These are phyloP conservation scores for Eulithis prunata DNA, from an alignment of 2,888 invertebrate species.

Conservation along the genomic window DNA sequence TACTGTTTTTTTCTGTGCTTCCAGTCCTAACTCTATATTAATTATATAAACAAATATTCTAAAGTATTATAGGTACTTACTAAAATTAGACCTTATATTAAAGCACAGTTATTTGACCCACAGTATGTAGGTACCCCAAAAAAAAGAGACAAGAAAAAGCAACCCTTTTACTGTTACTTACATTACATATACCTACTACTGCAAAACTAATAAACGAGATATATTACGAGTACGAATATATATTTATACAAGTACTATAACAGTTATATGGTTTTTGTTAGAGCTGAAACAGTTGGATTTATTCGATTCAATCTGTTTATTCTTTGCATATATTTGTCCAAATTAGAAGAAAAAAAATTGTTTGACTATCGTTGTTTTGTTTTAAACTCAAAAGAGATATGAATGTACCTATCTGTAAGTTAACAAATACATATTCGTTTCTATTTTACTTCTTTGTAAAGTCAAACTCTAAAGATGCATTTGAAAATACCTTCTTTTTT, in stretches of 20 bases:
- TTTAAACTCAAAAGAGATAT: conserved; percentile 26
- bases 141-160: not conserved
- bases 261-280: conserved; percentile 32
- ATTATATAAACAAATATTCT: not conserved
- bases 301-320: conserved; percentile 29
- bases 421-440: not conserved
- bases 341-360: conserved; percentile 21
- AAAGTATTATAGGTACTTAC: conserved; percentile 1
- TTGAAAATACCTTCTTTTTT: not conserved
- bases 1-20: conserved; percentile 3
- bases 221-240: conserved; percentile 7
- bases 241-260: conserved; percentile 23
- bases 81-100: not conserved
- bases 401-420: not conserved
- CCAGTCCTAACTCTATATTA: conserved; percentile 1
- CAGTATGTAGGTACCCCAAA: conserved; percentile 1
- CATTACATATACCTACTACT: no score
- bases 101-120: conserved; percentile 9
- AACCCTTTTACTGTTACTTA: no score
- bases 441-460: conserved; percentile 1
- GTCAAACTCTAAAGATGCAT: conserved; percentile 3
- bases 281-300: conserved; percentile 32
- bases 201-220: no score
- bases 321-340: conserved; percentile 24
- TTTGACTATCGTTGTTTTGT: conserved; percentile 23